Base-by-base conservation (phyloP, 2,888 invertebrate species). In the Latheticus oryzae region DNA sequence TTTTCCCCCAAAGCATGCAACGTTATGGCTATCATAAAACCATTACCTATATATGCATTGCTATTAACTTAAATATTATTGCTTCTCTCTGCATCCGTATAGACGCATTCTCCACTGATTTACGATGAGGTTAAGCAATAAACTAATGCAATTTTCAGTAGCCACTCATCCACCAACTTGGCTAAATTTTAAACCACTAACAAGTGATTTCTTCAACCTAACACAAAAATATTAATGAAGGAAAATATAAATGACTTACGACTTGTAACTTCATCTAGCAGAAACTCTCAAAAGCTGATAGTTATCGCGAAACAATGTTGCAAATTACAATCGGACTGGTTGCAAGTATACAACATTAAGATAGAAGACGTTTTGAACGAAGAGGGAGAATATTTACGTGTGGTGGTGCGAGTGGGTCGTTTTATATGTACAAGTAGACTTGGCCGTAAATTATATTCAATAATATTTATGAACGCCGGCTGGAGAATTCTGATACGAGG, bases 381-480 rank as follows among this genome's bases (percentile, higher is more conserved):
- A 61, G 66, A 64, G 60, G 61, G 60, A 65, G 58, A 62, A 56
- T 55, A 50, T 59, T 43, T 60, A 64, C 61, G 65, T 64, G 64
- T 43, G 57, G 60, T 63, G 66, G 57, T 58, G 60, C 66, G 70
- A 70, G 65, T 66, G 66, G 64, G 68, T 63, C 69, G 63, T 69
- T 71, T 68, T 71, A 66, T 71, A 70, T 52, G 56, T 68, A 71
- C 72, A 75, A 70, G 72, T 71, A 70, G 69, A 70, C 71, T 67
- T 60, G 72, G 71, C 68, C 69, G 72, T 78, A 78, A 78, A 78
- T 78, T 77, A 77, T 73, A 71, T 73, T 74, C 73, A 72, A 73
- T 76, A 77, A 75, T 77, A 77, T 78, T 78, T 78, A 78, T 72
- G 74, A 67, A 67, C 65, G 62, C 60, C 70, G 74, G 72, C 73